Percentiles rank a stretch among this genome's conserved stretches.
These are phyloP conservation scores for Camponotus floridanus DNA, from an alignment of 1,140 invertebrate genomes.

Conservation along the genomic window DNA sequence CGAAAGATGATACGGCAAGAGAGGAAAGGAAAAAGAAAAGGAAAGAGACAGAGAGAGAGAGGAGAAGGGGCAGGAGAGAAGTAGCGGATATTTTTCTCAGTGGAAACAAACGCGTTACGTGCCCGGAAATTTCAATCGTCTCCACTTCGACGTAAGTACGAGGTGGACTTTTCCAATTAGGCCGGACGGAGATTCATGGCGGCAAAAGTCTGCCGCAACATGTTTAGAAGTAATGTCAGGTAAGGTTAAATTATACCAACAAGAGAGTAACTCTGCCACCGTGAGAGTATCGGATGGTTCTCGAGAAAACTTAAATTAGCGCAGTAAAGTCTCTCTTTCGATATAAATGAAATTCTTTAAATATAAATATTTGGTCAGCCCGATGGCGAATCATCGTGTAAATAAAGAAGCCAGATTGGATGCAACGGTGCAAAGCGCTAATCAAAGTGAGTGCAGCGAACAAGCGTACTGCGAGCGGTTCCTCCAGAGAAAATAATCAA, in stretches of 20 bases:
- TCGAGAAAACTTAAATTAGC: slow-evolving; percentile 2
- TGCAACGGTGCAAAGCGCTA: slow-evolving; percentile 35
- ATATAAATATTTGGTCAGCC: slow-evolving; percentile 10
- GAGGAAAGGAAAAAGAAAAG: not conserved
- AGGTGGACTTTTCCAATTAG: slow-evolving; percentile 84
- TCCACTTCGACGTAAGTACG: slow-evolving; percentile 37
- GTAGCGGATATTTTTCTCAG: slow-evolving; percentile 72
- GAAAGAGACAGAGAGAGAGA: not conserved
- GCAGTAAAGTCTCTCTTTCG: not conserved
- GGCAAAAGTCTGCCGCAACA: not conserved
- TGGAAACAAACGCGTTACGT: slow-evolving; percentile 80
- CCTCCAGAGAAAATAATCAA: slow-evolving; percentile 56
- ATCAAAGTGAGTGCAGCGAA: slow-evolving; percentile 57
- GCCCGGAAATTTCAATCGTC: slow-evolving; percentile 79
- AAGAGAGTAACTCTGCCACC: slow-evolving; percentile 3
- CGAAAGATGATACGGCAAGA: not conserved
- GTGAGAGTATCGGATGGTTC: too few relatives aligned
- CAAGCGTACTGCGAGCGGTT: slow-evolving; percentile 11
- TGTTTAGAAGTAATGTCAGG: slow-evolving; percentile 30
- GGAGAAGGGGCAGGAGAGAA: not conserved
- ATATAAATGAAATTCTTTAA: not conserved
- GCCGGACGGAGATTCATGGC: slow-evolving; percentile 78
- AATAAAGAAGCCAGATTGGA: slow-evolving; percentile 44
- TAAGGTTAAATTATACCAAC: slow-evolving; percentile 15
- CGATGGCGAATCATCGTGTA: slow-evolving; percentile 14